Evolutionary conservation across 2,888 invertebrate species (phyloP), one percentile per base, ranked within the genome.

Genomic region (Blastobasis adustella): DNA sequence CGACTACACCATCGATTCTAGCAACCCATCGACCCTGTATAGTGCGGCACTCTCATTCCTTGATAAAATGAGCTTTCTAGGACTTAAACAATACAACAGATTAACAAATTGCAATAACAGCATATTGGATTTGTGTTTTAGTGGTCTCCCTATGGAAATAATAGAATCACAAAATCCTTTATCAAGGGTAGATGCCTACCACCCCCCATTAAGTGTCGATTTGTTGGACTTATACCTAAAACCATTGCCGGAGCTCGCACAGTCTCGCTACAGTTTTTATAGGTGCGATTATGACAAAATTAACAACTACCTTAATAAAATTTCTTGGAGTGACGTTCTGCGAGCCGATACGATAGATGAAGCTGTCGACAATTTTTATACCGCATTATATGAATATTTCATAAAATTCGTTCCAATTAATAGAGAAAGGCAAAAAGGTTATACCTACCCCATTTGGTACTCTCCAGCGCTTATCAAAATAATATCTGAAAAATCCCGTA

Each of bases 291-390:
- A 48, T 48, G 37, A 39, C 8, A 9, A 37, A 23, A 53, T 53
- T 37, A 53, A 53, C 41, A 44, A 10, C 44, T 49, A 10, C 40
- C n/a, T 53, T n/a, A 46, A 6, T n/a, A 47, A 49, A n/a, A 40
- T 49, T 10, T 10, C 46, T 7, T 53, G 52, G 52, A 10, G 10
- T 7, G 1, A 10, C 4, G 7, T 47, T 6, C 36, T 46, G 36
- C 36, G 42, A 9, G 9, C 23, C 9, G 9, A 9, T 3, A 5
- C 47, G 10, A 36, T 51, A 6, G 47, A 47, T n/a, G 36, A 45
- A 9, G 51, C 51, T 4, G 47, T 49, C 6, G 45, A 42, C 5
- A 37, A 1, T 6, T 49, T 52, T 38, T 52, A 52, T n/a, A n/a
- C 37, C 4, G 37, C 40, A 10, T 23, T 52, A 41, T 10, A 47